Base-by-base conservation (phyloP, 2,888 invertebrate genomes). In the Pollenia labialis region DNA sequence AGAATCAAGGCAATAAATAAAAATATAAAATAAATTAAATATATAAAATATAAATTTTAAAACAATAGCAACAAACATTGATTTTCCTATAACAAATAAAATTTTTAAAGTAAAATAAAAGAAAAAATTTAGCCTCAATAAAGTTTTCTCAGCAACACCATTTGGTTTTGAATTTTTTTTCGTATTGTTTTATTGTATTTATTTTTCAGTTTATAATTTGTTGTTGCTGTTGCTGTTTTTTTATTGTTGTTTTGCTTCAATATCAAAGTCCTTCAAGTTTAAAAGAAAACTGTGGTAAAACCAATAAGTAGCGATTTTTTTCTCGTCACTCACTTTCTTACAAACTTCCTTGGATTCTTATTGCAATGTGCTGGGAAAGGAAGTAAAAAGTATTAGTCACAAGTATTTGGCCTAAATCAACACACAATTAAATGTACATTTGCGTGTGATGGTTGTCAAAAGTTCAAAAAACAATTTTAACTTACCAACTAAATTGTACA, bases 401-500 rank as follows among this genome's bases (percentile, higher is more conserved):
- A 79, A 83, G 69, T 80, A 76, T 62, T 86, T 83, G 76, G 54
- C 80, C 86, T 81, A 83, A 72, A 81, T 83, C 46, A 87, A 77
- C 76, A 83, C n/a, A 76, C 60, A 76, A 83, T 81, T 83, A 66
- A 23, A 76, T 76, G 76, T 76, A 80, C 75, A 86, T 81, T 86
- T 87, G 71, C 64, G 58, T 76, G 66, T 68, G 72, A 48, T 68
- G 48, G 56, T 64, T 81, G 74, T 79, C 69, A 71, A 64, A 58
- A 75, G 64, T 56, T 69, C 32, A 16, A 32, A 69, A 74, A 68
- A 46, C 46, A 12, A 12, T 3, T 9, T n/a, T 18, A 54, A 71
- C 14, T 18, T 9, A 79, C 23, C 8, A 23, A 44, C 42, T 52
- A 11, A 64, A 7, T 23, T 16, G 18, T 6, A 40, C 1, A 40